Percentiles rank a stretch among this genome's conserved stretches.
Conservation (phyloP, 2,888 invertebrate genomes). For the Heterodera filipjevi region DNA sequence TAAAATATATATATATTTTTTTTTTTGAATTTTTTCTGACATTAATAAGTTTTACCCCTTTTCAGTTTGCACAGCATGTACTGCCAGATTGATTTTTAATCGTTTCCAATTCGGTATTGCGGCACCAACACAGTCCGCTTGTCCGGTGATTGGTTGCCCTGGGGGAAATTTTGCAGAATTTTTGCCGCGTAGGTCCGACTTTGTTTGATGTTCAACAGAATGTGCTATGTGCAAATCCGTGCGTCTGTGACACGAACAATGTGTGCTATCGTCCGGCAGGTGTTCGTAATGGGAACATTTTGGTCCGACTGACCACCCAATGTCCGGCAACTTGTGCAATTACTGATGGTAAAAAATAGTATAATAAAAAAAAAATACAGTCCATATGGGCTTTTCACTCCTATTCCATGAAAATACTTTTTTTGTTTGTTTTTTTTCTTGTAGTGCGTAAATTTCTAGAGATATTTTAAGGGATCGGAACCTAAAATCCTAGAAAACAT, state of each 20-base stretch:
- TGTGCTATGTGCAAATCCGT: background rate
- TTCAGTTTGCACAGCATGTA: too few species aligned
- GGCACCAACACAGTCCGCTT: background rate
- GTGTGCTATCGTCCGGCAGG: background rate
- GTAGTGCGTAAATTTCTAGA: too few species aligned
- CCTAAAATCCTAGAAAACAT: too few species aligned
- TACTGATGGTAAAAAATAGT: background rate
- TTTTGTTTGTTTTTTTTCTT: too few species aligned
- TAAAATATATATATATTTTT: too few species aligned
- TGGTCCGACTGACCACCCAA: background rate
- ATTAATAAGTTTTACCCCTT: too few species aligned
- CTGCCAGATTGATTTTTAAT: background rate
- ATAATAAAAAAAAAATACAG: too few species aligned
- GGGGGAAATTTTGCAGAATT: background rate
- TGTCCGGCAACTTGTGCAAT: background rate
- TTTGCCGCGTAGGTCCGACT: background rate
- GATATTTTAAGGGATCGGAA: too few species aligned
- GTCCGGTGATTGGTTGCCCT: background rate
- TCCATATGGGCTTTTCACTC: too few species aligned
- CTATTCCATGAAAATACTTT: too few species aligned
- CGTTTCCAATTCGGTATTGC: background rate
- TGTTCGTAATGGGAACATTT: background rate
- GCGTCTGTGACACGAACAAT: background rate
- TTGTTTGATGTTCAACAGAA: constrained; percentile 6
- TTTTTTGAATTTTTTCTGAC: too few species aligned